These are phyloP conservation scores for Eupithecia abbreviata DNA, from an alignment of 2,888 invertebrate genomes.

Conservation along the genomic window DNA sequence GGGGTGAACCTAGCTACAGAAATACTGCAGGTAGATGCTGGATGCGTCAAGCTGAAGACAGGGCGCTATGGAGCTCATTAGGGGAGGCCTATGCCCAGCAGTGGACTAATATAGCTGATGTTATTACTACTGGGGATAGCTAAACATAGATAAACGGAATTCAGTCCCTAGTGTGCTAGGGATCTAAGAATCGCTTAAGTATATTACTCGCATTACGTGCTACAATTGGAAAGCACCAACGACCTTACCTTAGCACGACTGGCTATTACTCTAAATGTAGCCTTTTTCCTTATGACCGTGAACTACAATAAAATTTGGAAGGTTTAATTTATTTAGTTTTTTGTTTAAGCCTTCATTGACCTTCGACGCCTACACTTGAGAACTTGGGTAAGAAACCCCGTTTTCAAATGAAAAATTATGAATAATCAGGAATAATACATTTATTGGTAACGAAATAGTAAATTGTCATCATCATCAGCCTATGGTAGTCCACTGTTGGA, in stretches of 20 bases:
- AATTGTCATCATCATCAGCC: too few relatives aligned
- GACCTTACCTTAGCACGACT: conserved; percentile 27
- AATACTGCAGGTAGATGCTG: too few relatives aligned
- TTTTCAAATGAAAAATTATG: background rate
- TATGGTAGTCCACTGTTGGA: too few relatives aligned
- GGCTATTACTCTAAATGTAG: conserved; percentile 7
- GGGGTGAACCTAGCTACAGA: too few relatives aligned
- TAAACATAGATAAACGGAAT: background rate
- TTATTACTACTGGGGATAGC: too few relatives aligned
- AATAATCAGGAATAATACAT: too few relatives aligned
- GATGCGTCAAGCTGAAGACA: too few relatives aligned
- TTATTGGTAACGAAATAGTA: too few relatives aligned
- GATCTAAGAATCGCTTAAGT: conserved; percentile 2
- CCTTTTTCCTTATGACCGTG: conserved; percentile 16
- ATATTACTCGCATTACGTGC: conserved; percentile 13
- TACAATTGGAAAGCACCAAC: conserved; percentile 18
- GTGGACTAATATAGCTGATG: too few relatives aligned
- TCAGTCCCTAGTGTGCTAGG: background rate
- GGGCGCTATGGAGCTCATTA: too few relatives aligned
- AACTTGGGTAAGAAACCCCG: background rate
- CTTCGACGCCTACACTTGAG: background rate
- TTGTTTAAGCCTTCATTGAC: background rate
- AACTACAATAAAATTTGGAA: conserved; percentile 13
- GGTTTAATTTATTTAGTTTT: background rate
- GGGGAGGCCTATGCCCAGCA: too few relatives aligned